Conservation (phyloP, 35 echinoderm and acorn worm species). For the Ptychodera flava region DNA sequence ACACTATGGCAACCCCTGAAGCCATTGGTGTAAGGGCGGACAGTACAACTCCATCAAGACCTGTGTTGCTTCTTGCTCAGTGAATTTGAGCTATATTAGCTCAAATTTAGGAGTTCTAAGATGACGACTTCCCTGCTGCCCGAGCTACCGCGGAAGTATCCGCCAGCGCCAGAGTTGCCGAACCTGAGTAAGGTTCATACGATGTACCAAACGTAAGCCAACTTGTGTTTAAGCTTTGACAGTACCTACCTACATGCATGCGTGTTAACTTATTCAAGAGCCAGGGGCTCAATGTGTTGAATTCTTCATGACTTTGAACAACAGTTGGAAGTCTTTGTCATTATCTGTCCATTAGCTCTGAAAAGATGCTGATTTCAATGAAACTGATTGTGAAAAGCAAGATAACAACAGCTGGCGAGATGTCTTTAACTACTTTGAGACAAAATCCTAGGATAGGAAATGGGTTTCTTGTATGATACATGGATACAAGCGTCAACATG, state of each 20-base stretch:
- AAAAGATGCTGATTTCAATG: no score
- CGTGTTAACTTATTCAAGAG: not conserved
- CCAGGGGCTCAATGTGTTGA: not conserved
- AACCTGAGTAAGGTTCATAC: constrained; percentile 75
- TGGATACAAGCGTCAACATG: no score
- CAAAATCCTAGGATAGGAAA: no score
- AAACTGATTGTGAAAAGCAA: no score
- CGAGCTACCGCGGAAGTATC: constrained; percentile 69
- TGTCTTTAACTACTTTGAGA: no score
- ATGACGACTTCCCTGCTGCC: constrained; percentile 86
- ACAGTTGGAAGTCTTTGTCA: no score
- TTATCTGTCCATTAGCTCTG: no score
- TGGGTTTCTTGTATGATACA: no score
- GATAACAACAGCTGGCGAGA: no score
- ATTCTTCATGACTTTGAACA: not conserved
- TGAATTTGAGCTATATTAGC: not conserved
- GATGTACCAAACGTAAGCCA: constrained; percentile 95
- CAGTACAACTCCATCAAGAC: not conserved
- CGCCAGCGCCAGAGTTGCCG: constrained; percentile 25
- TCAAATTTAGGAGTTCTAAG: not conserved
- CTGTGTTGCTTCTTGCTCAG: not conserved
- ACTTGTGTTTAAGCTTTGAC: not conserved
- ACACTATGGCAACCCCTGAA: not conserved
- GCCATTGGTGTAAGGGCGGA: not conserved
- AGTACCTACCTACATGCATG: not conserved